Evolutionary conservation across 2,888 invertebrate genomes (phyloP).

Genomic region (Lycocerus yunnanus): DNA sequence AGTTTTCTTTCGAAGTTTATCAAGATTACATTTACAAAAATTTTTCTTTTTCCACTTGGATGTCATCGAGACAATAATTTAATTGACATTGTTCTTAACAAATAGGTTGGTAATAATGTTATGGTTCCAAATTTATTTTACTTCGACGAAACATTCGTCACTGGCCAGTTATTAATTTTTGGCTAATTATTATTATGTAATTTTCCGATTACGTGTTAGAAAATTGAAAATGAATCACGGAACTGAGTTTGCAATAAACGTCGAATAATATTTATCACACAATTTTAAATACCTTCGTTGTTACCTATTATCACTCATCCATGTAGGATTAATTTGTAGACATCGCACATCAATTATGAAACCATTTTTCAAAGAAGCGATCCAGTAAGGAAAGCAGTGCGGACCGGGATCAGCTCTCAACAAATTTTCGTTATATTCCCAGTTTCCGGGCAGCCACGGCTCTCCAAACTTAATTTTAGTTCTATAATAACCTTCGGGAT

Average conservation of each 20-base stretch:
- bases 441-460: slow-evolving; percentile 63
- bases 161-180: not conserved
- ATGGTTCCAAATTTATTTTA: not conserved
- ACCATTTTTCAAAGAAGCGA: slow-evolving; percentile 66
- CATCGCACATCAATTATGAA: slow-evolving; percentile 69
- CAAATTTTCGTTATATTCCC: slow-evolving; percentile 58
- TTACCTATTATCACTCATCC: slow-evolving; percentile 74
- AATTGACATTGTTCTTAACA: no score
- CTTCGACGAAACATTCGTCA: not conserved
- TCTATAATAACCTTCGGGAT: slow-evolving; percentile 57
- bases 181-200: not conserved
- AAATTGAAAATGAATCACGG: not conserved
- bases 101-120: no score
- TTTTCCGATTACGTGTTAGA: not conserved
- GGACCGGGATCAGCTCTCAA: slow-evolving; percentile 51
- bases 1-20: no score
- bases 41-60: no score
- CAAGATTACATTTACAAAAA: no score
- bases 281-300: slow-evolving; percentile 47
- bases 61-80: no score
- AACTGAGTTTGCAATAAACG: not conserved
- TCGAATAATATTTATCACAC: slow-evolving; percentile 19
- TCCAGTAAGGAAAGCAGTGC: slow-evolving; percentile 73
- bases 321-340: slow-evolving; percentile 79
- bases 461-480: slow-evolving; percentile 63